Conservation (phyloP, 2,113 vertebrate species). For the Galbula dea region DNA sequence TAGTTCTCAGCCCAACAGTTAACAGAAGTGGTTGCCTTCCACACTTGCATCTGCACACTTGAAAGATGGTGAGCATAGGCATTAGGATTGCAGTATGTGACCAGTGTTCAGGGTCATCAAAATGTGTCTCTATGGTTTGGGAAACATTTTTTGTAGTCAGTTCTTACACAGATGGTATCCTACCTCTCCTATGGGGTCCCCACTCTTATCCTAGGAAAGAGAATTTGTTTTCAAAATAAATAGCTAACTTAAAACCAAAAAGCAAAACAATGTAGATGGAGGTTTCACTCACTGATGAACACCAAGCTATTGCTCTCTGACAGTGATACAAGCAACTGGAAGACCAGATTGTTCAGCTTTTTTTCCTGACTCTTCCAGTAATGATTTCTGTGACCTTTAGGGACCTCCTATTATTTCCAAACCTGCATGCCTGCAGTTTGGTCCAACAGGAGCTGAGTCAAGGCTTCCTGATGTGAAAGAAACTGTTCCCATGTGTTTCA, state of each 20-base stretch:
- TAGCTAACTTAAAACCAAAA: not conserved
- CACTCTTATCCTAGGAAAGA: not conserved
- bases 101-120: not conserved
- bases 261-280: not conserved
- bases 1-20: not conserved
- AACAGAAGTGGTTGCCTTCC: not conserved
- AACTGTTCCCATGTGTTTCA: not conserved
- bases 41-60: not conserved
- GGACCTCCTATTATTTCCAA: not conserved
- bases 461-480: not conserved
- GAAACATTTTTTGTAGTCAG: not conserved
- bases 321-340: not conserved
- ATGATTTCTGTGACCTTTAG: not conserved
- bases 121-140: not conserved
- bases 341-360: not conserved
- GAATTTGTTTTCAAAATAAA: not conserved
- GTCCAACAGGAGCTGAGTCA: not conserved
- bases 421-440: not conserved
- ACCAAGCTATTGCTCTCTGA: not conserved
- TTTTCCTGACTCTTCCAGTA: not conserved
- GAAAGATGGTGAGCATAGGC: not conserved
- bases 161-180: not conserved
- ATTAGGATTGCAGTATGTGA: accelerated
- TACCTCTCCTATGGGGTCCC: not conserved
- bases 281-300: not conserved